phyloP scores from a whole-genome alignment of 1,140 invertebrate species.

The Bradynema listronoti region DNA sequence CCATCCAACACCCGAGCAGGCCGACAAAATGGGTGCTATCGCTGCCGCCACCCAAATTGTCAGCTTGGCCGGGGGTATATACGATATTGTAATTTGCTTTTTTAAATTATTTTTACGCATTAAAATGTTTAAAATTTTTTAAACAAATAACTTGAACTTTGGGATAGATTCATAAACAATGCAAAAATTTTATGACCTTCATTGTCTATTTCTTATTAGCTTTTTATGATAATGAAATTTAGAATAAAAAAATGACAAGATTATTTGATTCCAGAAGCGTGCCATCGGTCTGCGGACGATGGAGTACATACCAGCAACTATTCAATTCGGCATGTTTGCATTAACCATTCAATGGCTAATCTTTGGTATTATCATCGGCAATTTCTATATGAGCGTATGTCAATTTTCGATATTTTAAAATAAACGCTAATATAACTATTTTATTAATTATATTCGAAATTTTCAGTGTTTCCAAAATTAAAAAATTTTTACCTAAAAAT shows the following conservation, averaged over 20 bases:
- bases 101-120: conserved; percentile 3
- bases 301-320: conserved; percentile 47
- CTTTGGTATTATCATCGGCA: conserved; percentile 37
- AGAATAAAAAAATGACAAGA: too few species aligned
- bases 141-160: neutral
- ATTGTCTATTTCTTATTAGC: too few species aligned
- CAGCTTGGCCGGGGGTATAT: conserved; percentile 42
- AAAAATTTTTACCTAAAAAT: too few species aligned
- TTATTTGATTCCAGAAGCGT: conserved; percentile 22
- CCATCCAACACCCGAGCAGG: conserved; percentile 14
- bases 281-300: conserved; percentile 41
- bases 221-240: too few species aligned
- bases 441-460: too few species aligned
- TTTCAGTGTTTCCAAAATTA: too few species aligned
- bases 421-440: neutral
- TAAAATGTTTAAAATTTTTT: neutral
- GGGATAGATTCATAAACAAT: too few species aligned
- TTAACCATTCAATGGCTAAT: conserved; percentile 43
- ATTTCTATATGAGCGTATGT: conserved; percentile 49
- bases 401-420: neutral
- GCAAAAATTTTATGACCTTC: too few species aligned
- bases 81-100: conserved; percentile 35
- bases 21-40: conserved; percentile 41
- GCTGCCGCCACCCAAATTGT: conserved; percentile 45
- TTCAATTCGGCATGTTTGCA: conserved; percentile 49